phyloP scores from a whole-genome alignment of 2,797 vertebrate species.

The Sebastes itinus region DNA sequence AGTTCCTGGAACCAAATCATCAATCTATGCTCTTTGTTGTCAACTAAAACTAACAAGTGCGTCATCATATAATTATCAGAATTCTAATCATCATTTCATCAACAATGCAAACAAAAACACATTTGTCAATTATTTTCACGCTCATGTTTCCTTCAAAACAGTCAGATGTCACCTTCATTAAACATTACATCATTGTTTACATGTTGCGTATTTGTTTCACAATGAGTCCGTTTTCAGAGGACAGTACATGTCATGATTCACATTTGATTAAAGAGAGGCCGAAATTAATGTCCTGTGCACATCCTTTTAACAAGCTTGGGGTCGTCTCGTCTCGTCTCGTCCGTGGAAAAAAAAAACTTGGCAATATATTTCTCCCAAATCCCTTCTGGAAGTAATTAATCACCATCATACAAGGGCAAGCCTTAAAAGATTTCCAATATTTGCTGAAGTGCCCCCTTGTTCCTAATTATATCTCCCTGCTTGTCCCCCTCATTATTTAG shows the following conservation, averaged over 20 bases:
- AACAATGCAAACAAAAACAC: neutral
- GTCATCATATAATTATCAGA: neutral
- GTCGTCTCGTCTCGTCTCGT: neutral
- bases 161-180: constrained; percentile 31
- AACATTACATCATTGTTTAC: constrained; percentile 61
- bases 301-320: constrained; percentile 48
- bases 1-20: neutral
- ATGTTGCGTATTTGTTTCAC: constrained; percentile 53
- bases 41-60: neutral
- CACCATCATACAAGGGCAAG: constrained; percentile 80
- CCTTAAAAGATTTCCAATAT: constrained; percentile 94
- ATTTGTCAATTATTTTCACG: neutral
- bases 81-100: neutral
- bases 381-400: constrained; percentile 95
- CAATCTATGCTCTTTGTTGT: neutral
- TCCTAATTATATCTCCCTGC: constrained; percentile 98
- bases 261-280: constrained; percentile 73
- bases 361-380: constrained; percentile 70
- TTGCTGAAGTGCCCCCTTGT: constrained; percentile 95
- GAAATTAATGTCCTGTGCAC: constrained; percentile 56
- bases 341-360: constrained; percentile 46
- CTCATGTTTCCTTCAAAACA: neutral
- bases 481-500: constrained; percentile 97
- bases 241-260: constrained; percentile 79
- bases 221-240: constrained; percentile 50